Base-by-base conservation (phyloP, 2,797 vertebrate genomes). In the Scleropages formosus region DNA sequence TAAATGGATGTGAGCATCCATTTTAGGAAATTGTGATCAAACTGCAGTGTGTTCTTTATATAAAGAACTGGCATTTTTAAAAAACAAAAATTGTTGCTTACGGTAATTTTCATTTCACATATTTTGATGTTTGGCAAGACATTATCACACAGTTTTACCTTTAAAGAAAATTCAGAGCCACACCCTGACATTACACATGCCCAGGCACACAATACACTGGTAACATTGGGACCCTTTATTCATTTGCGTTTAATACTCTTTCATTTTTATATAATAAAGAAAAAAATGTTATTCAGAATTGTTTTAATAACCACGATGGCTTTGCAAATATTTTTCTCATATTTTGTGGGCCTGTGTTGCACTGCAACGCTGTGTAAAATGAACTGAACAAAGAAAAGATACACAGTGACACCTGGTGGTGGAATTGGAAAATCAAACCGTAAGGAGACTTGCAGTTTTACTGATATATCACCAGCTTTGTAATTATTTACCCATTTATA, bases 391-490 rank as follows among this genome's bases (percentile, higher is more conserved):
- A n/a, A 31, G 31, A 39, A 69, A 26, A 76, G 56, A 26, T 12
- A 60, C 74, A 56, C 71, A 71, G 72, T 81, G 84, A 71, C 84
- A 72, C 56, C 85, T 84, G 73, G 74, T 82, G 85, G 81, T 26
- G 20, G 4, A 31, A 67, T 27, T 10, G n/a, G 39, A 49, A 72
- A 80, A n/a, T n/a, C n/a, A n/a, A n/a, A n/a, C n/a, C n/a, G n/a
- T n/a, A n/a, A n/a, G n/a, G n/a, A n/a, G n/a, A n/a, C n/a, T n/a
- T n/a, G n/a, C n/a, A n/a, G n/a, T n/a, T n/a, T n/a, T n/a, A n/a
- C n/a, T n/a, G n/a, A n/a, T n/a, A n/a, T n/a, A n/a, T n/a, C n/a
- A n/a, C n/a, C n/a, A n/a, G n/a, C n/a, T n/a, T n/a, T n/a, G n/a
- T n/a, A n/a, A n/a, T n/a, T n/a, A n/a, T n/a, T n/a, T n/a, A n/a